Conservation (phyloP, 2,113 vertebrate genomes). For the Ptychochromis oligacanthus region DNA sequence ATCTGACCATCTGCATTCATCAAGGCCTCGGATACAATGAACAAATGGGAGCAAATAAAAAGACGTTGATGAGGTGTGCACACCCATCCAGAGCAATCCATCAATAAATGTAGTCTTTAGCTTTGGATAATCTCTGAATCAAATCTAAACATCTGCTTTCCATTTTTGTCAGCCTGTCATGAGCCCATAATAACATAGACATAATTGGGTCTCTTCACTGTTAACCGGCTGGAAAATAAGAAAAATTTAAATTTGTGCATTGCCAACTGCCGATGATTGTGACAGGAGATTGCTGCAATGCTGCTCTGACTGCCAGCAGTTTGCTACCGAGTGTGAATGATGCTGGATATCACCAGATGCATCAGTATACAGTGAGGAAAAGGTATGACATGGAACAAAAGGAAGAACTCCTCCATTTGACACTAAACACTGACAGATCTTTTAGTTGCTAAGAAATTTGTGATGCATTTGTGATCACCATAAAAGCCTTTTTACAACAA, state of each 20-base stretch:
- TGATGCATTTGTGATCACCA: neutral
- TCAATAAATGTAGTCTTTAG: neutral
- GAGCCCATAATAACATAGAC: neutral
- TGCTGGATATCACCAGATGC: neutral
- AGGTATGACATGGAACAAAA: neutral
- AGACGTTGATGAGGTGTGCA: neutral
- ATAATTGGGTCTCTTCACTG: neutral
- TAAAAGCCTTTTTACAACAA: neutral
- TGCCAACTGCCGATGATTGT: neutral
- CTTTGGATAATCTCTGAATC: neutral
- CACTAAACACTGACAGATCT: neutral
- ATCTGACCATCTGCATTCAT: slow-evolving; percentile 20
- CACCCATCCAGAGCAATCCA: neutral
- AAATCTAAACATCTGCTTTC: slow-evolving; percentile 24
- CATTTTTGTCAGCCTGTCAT: neutral
- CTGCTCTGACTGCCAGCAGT: neutral
- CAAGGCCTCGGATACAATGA: neutral
- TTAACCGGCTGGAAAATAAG: slow-evolving; percentile 16
- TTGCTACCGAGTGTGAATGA: neutral
- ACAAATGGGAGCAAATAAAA: slow-evolving; percentile 25
- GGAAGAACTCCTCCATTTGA: neutral
- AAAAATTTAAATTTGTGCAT: neutral
- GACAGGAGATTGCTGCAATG: neutral
- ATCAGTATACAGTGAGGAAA: neutral
- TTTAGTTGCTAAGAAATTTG: neutral